Percentiles rank a stretch among this genome's conserved stretches.
phyloP scores from a whole-genome alignment of 2,888 invertebrate species.

The Eumerus sabulonum region DNA sequence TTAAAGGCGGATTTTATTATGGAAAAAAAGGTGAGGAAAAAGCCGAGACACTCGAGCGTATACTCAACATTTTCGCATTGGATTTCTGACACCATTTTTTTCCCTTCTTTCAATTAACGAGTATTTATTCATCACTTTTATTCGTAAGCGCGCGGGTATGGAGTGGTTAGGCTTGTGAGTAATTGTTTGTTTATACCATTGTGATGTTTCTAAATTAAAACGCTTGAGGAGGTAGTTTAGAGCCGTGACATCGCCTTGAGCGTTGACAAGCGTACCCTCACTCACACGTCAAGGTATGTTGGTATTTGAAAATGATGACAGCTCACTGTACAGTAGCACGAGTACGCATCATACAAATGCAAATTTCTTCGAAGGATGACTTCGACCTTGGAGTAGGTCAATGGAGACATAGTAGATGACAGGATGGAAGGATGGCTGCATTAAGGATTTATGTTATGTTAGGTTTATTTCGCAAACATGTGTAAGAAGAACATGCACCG shows the following conservation, averaged over 20 bases:
- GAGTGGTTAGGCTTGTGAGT: slow-evolving; percentile 3
- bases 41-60: slow-evolving; percentile 27
- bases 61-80: neutral
- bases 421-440: neutral
- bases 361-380: slow-evolving; percentile 29
- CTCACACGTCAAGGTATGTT: too few relatives aligned
- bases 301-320: neutral
- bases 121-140: too few relatives aligned
- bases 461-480: slow-evolving; percentile 29
- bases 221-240: slow-evolving; percentile 10
- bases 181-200: slow-evolving; percentile 17
- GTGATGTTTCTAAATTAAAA: slow-evolving; percentile 61
- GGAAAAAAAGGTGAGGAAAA: slow-evolving; percentile 1
- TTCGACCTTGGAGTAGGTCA: slow-evolving; percentile 50
- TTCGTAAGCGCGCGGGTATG: neutral
- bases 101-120: slow-evolving; percentile 36
- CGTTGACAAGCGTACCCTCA: slow-evolving; percentile 26
- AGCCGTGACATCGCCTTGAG: slow-evolving; percentile 42
- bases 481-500: slow-evolving; percentile 8
- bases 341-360: slow-evolving; percentile 18
- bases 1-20: slow-evolving; percentile 26
- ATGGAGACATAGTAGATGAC: slow-evolving; percentile 23
- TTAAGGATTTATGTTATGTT: slow-evolving; percentile 25
- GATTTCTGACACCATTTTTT: neutral
- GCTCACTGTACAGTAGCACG: too few relatives aligned